Conservation (phyloP, 92 coral and sea anemone genomes). For the Micromussa lordhowensis region DNA sequence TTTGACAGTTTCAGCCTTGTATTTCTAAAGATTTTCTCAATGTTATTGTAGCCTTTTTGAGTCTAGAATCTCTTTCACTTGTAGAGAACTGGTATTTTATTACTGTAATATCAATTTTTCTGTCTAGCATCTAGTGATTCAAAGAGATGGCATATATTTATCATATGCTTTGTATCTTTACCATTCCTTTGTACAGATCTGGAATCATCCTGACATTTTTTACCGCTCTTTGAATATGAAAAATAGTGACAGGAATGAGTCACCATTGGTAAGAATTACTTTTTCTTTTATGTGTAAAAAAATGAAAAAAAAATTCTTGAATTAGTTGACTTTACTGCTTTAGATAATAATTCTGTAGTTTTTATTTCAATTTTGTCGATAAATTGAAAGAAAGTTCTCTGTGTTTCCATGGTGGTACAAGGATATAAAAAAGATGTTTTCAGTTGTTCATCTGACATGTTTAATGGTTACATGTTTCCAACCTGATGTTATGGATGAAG, state of each 20-base stretch:
- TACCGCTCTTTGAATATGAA: constrained; percentile 78
- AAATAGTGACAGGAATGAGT: constrained; percentile 75
- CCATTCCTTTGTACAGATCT: constrained; percentile 66
- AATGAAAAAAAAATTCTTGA: no score
- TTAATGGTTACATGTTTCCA: no score
- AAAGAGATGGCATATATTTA: neutral
- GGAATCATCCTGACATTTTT: constrained; percentile 97
- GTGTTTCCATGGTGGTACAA: neutral
- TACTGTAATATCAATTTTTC: no score
- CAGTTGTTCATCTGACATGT: neutral
- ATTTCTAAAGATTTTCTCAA: no score
- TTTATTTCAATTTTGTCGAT: no score
- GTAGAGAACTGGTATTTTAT: no score
- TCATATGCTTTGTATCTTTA: neutral
- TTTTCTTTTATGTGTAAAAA: neutral
- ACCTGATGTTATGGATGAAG: no score
- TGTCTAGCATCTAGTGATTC: neutral
- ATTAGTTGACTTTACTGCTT: no score
- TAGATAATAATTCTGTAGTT: no score
- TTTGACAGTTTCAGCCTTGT: no score
- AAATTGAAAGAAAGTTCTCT: neutral
- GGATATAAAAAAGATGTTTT: neutral
- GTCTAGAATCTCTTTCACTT: no score
- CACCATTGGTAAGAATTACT: constrained; percentile 86
- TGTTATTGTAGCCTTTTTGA: no score